phyloP scores from a whole-genome alignment of 2,797 vertebrate species.

The Sebastes vulpes region DNA sequence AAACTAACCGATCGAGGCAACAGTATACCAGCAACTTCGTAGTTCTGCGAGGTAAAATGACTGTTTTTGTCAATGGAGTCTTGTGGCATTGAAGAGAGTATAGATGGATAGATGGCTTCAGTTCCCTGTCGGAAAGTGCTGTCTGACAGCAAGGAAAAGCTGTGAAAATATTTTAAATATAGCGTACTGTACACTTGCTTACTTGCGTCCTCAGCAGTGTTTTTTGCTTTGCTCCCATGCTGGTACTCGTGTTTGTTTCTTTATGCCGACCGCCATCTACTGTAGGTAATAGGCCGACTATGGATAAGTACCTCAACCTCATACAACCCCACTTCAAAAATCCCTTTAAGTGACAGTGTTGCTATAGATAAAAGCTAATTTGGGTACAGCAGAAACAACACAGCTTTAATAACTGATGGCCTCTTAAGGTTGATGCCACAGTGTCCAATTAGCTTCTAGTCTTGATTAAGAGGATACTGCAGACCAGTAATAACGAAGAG shows the following conservation, averaged over 20 bases:
- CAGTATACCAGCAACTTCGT: not conserved
- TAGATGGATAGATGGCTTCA: not conserved
- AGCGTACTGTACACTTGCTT: not conserved
- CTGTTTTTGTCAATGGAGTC: not conserved
- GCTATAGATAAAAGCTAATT: not conserved
- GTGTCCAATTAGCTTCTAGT: conserved; percentile 26
- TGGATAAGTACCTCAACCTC: not conserved
- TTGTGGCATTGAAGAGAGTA: not conserved
- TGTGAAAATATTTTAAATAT: not conserved
- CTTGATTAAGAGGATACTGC: conserved; percentile 25
- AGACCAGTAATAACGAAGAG: conserved; percentile 8
- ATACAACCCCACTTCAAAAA: not conserved
- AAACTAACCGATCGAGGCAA: not conserved
- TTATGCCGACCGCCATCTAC: not conserved
- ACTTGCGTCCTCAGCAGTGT: not conserved
- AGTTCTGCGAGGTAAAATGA: not conserved
- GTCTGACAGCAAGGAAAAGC: not conserved
- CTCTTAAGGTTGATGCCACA: conserved; percentile 3
- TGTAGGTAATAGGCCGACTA: not conserved
- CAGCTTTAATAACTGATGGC: conserved; percentile 26
- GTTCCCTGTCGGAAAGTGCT: not conserved
- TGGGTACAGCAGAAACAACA: not conserved
- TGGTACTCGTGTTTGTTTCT: not conserved
- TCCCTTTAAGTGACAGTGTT: conserved; percentile 2
- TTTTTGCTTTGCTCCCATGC: not conserved